Evolutionary conservation across 2,888 invertebrate genomes (phyloP).

Genomic region (Leuctra nigra): DNA sequence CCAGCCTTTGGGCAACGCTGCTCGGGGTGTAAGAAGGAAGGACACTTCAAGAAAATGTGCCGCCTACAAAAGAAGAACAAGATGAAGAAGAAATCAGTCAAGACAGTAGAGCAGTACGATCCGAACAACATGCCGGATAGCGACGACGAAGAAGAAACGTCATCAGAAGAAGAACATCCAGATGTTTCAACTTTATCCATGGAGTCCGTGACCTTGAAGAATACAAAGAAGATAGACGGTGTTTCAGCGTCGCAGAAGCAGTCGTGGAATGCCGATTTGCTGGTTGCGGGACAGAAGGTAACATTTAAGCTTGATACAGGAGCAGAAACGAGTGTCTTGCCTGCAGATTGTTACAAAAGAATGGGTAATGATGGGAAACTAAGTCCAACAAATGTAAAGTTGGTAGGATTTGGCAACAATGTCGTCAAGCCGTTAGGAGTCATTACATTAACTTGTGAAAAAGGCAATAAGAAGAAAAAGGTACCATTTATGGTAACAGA

Average conservation of each 20-base stretch:
- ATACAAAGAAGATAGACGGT: too few species aligned
- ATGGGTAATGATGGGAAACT: not conserved
- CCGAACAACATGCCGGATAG: not conserved
- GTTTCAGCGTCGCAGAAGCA: too few species aligned
- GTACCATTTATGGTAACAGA: not conserved
- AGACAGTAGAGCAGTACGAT: too few species aligned
- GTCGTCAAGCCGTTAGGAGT: not conserved
- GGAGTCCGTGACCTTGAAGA: too few species aligned
- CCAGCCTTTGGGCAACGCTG: not conserved
- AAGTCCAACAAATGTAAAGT: not conserved
- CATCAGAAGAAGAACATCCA: too few species aligned
- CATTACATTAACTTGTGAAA: not conserved
- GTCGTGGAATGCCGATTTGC: too few species aligned
- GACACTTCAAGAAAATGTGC: too few species aligned
- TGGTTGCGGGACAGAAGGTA: too few species aligned
- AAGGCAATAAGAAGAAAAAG: not conserved
- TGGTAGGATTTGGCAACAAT: not conserved
- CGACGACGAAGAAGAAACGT: not conserved
- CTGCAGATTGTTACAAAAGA: not conserved
- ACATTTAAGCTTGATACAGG: slow-evolving; percentile 1
- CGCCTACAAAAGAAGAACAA: too few species aligned
- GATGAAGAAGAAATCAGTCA: too few species aligned
- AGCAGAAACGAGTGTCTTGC: not conserved
- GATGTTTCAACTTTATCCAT: too few species aligned
- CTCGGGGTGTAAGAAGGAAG: too few species aligned